Evolutionary conservation across 2,888 invertebrate species (phyloP).

Genomic region (Coleophora flavipennella): DNA sequence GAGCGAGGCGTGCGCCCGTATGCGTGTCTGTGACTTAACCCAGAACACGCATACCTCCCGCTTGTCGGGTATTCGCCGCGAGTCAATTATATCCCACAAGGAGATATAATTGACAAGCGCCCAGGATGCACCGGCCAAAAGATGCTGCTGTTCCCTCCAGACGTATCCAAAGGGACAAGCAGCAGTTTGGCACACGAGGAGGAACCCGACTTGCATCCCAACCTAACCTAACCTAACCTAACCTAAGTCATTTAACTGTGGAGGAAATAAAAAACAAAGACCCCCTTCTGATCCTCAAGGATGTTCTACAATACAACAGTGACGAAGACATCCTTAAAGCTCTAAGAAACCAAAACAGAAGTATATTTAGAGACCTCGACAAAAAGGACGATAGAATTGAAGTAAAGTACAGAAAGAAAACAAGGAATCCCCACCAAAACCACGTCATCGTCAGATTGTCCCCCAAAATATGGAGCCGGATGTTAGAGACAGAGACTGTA

Average conservation of each 20-base stretch:
- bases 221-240: constrained; percentile 8
- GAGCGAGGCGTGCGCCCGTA: no score
- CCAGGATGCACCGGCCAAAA: no score
- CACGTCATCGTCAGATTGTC: constrained; percentile 2
- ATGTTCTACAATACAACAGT: not conserved
- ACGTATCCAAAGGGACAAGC: no score
- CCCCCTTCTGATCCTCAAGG: constrained; percentile 6
- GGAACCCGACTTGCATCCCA: no score
- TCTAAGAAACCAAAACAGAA: not conserved
- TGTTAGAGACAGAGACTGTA: constrained; percentile 6
- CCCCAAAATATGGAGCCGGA: constrained; percentile 5
- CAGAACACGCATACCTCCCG: no score
- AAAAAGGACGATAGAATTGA: not conserved
- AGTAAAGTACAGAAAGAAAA: not conserved
- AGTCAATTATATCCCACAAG: no score
- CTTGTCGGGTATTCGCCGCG: no score
- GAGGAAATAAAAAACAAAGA: constrained; percentile 8
- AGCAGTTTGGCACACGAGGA: no score
- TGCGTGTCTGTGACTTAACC: no score
- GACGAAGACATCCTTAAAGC: not conserved
- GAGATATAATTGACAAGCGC: no score
- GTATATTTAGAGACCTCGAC: not conserved
- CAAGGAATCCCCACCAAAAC: not conserved
- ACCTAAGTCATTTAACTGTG: not conserved
- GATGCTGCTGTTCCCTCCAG: no score